A percentile compares a stretch with the other conserved stretches of the same genome.
These are phyloP conservation scores for Paragorgia papillata DNA, from an alignment of 92 coral and sea anemone genomes.

Conservation along the genomic window DNA sequence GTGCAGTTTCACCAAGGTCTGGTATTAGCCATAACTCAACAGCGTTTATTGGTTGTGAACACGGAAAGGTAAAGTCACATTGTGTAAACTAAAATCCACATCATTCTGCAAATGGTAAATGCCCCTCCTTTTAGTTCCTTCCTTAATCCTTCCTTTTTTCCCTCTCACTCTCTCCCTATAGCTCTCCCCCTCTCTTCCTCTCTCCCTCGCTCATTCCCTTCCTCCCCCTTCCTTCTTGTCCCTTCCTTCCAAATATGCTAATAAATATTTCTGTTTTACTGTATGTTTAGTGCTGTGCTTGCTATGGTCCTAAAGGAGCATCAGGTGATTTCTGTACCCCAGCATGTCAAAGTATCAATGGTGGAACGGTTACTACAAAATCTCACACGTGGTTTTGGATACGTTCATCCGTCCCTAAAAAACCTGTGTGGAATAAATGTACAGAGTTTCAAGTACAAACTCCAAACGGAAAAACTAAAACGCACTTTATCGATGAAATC, in stretches of 20 bases:
- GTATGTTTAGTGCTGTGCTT: constrained; percentile 27
- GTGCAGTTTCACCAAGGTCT: neutral
- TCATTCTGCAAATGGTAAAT: neutral
- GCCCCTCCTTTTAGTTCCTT: neutral
- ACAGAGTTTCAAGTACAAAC: constrained; percentile 5
- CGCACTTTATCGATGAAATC: constrained; percentile 1
- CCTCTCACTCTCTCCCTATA: too few species aligned
- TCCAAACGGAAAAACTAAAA: neutral
- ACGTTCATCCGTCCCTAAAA: neutral
- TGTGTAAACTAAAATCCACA: too few species aligned
- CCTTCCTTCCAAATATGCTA: too few species aligned
- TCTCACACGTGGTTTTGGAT: constrained; percentile 27
- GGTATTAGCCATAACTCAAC: neutral
- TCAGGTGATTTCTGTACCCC: constrained; percentile 25
- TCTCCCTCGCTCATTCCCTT: too few species aligned
- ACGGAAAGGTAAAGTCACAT: neutral
- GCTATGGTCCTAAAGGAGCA: constrained; percentile 28
- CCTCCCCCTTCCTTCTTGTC: too few species aligned
- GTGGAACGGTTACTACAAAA: constrained; percentile 16
- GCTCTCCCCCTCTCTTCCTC: too few species aligned
- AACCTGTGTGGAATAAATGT: constrained; percentile 20
- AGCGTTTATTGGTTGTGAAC: constrained; percentile 11
- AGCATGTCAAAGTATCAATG: constrained; percentile 12
- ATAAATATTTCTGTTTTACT: neutral
- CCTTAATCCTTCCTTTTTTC: too few species aligned